Conservation (phyloP, 92 coral and sea anemone species). For the Zoanthus sansibaricus region DNA sequence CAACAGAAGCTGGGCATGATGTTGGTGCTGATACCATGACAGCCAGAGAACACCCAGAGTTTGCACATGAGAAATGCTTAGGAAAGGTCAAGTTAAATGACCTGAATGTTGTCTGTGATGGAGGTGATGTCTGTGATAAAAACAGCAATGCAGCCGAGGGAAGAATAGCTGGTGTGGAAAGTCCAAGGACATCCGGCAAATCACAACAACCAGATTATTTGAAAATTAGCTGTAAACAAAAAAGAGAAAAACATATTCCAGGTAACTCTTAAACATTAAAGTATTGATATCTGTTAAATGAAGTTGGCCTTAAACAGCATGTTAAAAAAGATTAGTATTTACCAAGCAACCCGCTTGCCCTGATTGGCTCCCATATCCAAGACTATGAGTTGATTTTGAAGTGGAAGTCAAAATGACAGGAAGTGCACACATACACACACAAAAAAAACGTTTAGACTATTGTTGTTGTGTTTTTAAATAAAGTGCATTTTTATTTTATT, state of each 20-base stretch:
- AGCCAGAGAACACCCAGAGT: conserved; percentile 21
- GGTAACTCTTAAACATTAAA: background rate
- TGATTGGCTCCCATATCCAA: too few relatives aligned
- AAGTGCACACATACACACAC: too few relatives aligned
- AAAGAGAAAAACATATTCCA: conserved; percentile 5
- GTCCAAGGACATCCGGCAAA: background rate
- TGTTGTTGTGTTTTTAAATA: too few relatives aligned
- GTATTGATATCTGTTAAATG: too few relatives aligned
- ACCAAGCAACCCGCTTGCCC: too few relatives aligned
- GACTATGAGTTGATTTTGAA: too few relatives aligned
- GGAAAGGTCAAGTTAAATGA: conserved; percentile 3
- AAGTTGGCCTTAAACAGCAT: too few relatives aligned
- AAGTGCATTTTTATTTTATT: too few relatives aligned
- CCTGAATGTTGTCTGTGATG: background rate
- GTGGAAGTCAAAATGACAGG: too few relatives aligned
- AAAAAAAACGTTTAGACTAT: too few relatives aligned
- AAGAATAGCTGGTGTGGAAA: background rate
- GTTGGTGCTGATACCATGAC: background rate
- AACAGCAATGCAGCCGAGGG: background rate
- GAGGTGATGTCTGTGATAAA: background rate
- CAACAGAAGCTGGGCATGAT: background rate
- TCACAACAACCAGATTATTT: background rate
- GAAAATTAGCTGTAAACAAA: background rate
- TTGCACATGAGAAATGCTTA: conserved; percentile 7
- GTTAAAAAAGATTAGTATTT: too few relatives aligned